Evolutionary conservation across 1,140 invertebrate species (phyloP).

Genomic region (Euglossa dilemma): DNA sequence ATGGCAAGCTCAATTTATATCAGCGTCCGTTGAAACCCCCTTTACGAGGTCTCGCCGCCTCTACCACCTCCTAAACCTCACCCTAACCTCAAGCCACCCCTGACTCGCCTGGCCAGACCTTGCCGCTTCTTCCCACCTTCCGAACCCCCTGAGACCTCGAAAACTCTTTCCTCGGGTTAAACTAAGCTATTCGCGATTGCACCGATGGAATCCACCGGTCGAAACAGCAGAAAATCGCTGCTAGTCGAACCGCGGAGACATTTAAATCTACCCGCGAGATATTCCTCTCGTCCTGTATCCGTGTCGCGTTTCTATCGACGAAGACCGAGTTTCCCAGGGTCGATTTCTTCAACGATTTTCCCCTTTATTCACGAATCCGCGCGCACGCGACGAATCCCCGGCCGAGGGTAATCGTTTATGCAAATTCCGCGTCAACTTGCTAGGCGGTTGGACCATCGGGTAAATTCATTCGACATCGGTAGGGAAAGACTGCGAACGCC

Average conservation of each 20-base stretch:
- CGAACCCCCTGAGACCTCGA: conserved; percentile 63
- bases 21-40: conserved; percentile 78
- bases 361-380: conserved; percentile 17
- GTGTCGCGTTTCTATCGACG: not conserved
- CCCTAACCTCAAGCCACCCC: conserved; percentile 68
- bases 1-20: conserved; percentile 82
- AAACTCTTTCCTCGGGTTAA: conserved; percentile 66
- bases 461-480: conserved; percentile 35
- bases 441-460: conserved; percentile 19
- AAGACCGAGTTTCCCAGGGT: not conserved
- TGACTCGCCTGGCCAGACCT: conserved; percentile 49
- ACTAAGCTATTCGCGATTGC: conserved; percentile 73
- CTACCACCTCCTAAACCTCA: conserved; percentile 66
- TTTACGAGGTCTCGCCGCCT: conserved; percentile 79
- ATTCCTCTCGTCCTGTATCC: too few species aligned
- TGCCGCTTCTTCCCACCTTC: conserved; percentile 61
- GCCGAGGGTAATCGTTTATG: conserved; percentile 55
- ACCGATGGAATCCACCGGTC: conserved; percentile 44
- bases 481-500: conserved; percentile 1
- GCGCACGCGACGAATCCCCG: conserved; percentile 31
- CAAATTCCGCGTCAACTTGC: conserved; percentile 51
- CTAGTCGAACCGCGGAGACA: too few species aligned
- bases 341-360: not conserved
- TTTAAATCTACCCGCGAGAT: not conserved
- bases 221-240: not conserved